A percentile compares a stretch with the other conserved stretches of the same genome.
phyloP scores from a whole-genome alignment of 1,140 invertebrate species.

The Aphaenogaster floridana region DNA sequence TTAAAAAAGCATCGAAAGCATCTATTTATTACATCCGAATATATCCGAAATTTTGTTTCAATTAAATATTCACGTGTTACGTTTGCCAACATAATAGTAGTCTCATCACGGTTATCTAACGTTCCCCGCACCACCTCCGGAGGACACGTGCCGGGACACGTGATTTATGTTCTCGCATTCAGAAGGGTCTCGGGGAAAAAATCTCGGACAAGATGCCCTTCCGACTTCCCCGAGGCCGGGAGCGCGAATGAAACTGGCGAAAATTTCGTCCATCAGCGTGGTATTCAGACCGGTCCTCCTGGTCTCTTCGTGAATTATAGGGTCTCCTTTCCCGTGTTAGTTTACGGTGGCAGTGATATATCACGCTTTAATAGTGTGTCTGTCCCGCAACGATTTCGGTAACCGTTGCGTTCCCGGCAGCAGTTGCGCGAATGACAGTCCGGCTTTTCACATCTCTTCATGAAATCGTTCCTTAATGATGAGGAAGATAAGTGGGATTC shows the following conservation, averaged over 20 bases:
- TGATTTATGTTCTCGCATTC: constrained; percentile 47
- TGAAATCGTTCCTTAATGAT: neutral
- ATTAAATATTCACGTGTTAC: neutral
- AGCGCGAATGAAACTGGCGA: constrained; percentile 8
- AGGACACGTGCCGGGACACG: neutral
- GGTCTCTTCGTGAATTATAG: constrained; percentile 44
- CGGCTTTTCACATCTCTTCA: neutral
- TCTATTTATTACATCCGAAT: neutral
- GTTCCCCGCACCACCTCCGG: neutral
- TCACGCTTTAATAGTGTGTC: constrained; percentile 48
- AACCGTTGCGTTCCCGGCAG: constrained; percentile 26
- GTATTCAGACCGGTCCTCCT: constrained; percentile 31
- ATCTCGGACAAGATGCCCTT: neutral
- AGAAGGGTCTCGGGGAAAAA: constrained; percentile 15
- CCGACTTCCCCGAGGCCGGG: neutral
- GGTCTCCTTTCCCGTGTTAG: neutral
- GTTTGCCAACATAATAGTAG: neutral
- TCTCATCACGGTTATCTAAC: neutral
- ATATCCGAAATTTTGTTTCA: neutral
- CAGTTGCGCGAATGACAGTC: neutral
- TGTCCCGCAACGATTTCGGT: constrained; percentile 30
- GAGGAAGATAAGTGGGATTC: neutral
- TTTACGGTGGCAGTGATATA: constrained; percentile 55
- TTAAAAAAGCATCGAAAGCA: neutral
- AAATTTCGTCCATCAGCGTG: constrained; percentile 36